phyloP scores from a whole-genome alignment of 2,797 vertebrate genomes.

The Potorous gilbertii region DNA sequence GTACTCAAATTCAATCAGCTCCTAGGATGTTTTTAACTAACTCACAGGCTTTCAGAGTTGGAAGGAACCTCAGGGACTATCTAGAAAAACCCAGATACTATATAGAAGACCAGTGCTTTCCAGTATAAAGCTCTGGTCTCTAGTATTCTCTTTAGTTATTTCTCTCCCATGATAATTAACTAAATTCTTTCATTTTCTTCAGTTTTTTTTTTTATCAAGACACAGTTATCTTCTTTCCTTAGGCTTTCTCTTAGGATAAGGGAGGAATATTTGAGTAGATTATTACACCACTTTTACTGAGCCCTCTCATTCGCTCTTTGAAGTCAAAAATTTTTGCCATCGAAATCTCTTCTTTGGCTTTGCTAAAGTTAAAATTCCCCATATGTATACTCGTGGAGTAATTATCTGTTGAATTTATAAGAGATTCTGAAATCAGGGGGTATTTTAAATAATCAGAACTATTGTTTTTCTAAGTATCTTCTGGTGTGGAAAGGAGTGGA shows the following conservation, averaged over 20 bases:
- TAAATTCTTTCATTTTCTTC: not conserved
- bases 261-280: not conserved
- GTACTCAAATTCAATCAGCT: not conserved
- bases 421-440: conserved; percentile 60
- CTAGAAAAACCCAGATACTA: not conserved
- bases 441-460: conserved; percentile 66
- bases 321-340: conserved; percentile 29
- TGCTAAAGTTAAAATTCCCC: conserved; percentile 26
- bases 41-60: not conserved
- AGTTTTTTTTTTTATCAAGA: conserved; percentile 36
- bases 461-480: conserved; percentile 32
- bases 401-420: conserved; percentile 41
- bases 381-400: not conserved
- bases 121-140: not conserved
- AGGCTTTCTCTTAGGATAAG: not conserved
- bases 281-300: not conserved
- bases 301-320: not conserved
- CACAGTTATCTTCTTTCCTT: not conserved
- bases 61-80: not conserved
- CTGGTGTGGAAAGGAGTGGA: conserved; percentile 52
- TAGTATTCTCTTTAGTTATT: not conserved
- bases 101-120: not conserved
- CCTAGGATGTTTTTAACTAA: not conserved
- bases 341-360: not conserved
- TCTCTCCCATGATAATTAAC: not conserved